Evolutionary conservation across 2,113 vertebrate species (phyloP).

Genomic region (Myotis brandtii): DNA sequence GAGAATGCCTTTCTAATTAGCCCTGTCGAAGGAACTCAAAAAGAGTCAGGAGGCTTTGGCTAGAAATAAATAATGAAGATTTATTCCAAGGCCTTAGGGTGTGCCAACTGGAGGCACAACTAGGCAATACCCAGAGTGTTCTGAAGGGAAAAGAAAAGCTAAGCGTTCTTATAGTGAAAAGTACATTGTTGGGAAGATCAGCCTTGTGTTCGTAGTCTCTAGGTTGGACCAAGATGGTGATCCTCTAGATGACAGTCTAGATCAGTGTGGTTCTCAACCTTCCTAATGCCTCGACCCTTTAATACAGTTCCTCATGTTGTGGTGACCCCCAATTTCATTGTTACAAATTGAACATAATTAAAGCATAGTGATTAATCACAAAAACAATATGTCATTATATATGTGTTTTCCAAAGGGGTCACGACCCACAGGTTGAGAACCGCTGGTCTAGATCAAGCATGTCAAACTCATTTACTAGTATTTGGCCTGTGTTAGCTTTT

Average conservation of each 20-base stretch:
- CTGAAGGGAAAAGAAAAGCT: neutral
- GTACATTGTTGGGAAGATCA: neutral
- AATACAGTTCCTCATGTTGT: no score
- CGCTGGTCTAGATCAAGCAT: neutral
- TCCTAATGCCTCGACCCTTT: no score
- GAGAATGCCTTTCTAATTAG: conserved; percentile 58
- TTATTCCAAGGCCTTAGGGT: neutral
- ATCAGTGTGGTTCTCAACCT: no score
- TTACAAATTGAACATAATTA: no score
- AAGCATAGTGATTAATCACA: no score
- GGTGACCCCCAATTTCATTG: no score
- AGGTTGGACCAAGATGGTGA: neutral
- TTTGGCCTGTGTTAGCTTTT: no score
- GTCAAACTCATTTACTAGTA: no score
- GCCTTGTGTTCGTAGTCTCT: neutral
- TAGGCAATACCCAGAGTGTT: neutral
- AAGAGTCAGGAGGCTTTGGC: neutral
- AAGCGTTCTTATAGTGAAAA: neutral
- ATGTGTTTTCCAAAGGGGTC: no score
- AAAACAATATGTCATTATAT: no score
- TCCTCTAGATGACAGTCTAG: neutral
- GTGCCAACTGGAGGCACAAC: neutral
- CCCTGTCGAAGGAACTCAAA: neutral
- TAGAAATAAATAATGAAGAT: neutral
- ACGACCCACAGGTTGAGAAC: no score